Conservation (phyloP, 2,113 vertebrate species). For the Megaceryle maxima region DNA sequence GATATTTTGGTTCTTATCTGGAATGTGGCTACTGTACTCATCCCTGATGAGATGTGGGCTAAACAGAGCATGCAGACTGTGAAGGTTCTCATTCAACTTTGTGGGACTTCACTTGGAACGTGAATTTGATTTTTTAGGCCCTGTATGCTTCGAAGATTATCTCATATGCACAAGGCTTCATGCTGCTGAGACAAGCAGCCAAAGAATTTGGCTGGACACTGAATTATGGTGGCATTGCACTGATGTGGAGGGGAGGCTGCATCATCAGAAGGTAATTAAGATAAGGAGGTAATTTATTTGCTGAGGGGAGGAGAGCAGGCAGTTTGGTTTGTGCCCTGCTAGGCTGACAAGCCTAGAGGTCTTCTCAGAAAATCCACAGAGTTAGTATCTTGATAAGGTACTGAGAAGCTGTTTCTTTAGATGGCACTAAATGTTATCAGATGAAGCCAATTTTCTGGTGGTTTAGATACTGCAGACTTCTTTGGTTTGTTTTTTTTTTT, state of each 20-base stretch:
- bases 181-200: conserved; percentile 93
- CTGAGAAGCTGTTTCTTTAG: neutral
- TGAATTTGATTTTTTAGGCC: conserved; percentile 74
- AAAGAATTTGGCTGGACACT: conserved; percentile 92
- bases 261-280: conserved; percentile 92
- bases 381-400: neutral
- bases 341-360: neutral
- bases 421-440: neutral
- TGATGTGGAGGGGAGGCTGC: conserved; percentile 99
- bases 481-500: neutral
- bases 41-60: neutral
- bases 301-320: neutral
- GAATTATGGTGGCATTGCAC: conserved; percentile 93
- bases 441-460: neutral
- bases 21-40: neutral
- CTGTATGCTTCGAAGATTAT: conserved; percentile 98
- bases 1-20: neutral
- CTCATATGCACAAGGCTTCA: conserved; percentile 96
- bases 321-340: neutral
- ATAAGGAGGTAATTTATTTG: neutral
- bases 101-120: neutral
- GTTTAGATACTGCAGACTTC: neutral
- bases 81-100: neutral
- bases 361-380: neutral
- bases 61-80: neutral